phyloP scores from a whole-genome alignment of 92 coral and sea anemone species.

The Muricea muricata region DNA sequence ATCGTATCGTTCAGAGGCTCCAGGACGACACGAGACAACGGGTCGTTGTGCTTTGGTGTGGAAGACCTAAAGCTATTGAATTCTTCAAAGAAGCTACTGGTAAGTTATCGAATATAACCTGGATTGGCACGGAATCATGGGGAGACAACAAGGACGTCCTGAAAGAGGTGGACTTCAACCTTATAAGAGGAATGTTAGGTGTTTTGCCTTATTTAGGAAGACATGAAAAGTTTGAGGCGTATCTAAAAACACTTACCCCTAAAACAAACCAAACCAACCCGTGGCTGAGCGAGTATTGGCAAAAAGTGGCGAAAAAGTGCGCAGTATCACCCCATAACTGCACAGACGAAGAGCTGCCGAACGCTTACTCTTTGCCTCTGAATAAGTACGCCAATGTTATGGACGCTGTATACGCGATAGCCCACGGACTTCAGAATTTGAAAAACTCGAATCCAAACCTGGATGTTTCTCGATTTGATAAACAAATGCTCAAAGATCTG shows the following conservation, averaged over 20 bases:
- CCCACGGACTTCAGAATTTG: conserved; percentile 67
- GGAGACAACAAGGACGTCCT: conserved; percentile 82
- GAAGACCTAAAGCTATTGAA: conserved; percentile 85
- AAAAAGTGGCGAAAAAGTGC: background rate
- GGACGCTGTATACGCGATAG: conserved; percentile 93
- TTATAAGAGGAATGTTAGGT: conserved; percentile 92
- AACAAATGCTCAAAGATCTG: conserved; percentile 65
- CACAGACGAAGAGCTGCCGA: conserved; percentile 65
- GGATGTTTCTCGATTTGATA: conserved; percentile 28
- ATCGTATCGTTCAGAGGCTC: conserved; percentile 58
- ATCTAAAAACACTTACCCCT: conserved; percentile 68
- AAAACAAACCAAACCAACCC: conserved; percentile 72
- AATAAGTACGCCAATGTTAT: conserved; percentile 96
- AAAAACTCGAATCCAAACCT: conserved; percentile 57
- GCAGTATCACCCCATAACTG: background rate
- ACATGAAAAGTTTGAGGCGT: conserved; percentile 69
- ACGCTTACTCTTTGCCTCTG: conserved; percentile 72
- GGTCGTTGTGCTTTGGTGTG: conserved; percentile 90
- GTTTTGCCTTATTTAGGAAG: conserved; percentile 77
- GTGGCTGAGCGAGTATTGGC: conserved; percentile 92
- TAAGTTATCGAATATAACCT: conserved; percentile 60
- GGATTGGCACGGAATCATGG: conserved; percentile 99
- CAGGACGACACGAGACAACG: conserved; percentile 71
- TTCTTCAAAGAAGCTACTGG: conserved; percentile 85
- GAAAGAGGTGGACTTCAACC: conserved; percentile 56